These are phyloP conservation scores for Drosophila imparisetae DNA, from an alignment of 2,888 invertebrate species.

Conservation along the genomic window DNA sequence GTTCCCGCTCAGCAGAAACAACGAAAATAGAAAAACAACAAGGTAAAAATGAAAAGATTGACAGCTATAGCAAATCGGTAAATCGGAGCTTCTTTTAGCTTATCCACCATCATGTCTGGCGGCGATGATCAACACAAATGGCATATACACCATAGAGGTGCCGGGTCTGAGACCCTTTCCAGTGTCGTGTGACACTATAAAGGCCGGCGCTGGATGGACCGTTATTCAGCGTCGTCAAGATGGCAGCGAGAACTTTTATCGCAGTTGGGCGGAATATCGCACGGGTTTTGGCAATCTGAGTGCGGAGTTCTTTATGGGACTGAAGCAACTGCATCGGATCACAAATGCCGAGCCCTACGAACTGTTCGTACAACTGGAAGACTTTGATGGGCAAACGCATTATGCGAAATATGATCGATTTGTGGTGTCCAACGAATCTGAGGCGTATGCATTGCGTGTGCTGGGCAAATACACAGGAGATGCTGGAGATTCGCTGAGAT, in stretches of 20 bases:
- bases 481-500: slow-evolving; percentile 88
- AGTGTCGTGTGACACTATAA: slow-evolving; percentile 55
- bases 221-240: slow-evolving; percentile 89
- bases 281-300: slow-evolving; percentile 89
- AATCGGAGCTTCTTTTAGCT: background rate
- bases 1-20: background rate
- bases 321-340: slow-evolving; percentile 87
- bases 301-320: slow-evolving; percentile 89
- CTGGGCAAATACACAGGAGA: slow-evolving; percentile 88
- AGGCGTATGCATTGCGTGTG: slow-evolving; percentile 87
- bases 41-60: slow-evolving; percentile 13
- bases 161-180: slow-evolving; percentile 78
- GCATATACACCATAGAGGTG: slow-evolving; percentile 70
- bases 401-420: slow-evolving; percentile 88
- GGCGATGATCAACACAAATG: slow-evolving; percentile 62
- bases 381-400: slow-evolving; percentile 86
- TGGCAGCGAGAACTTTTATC: slow-evolving; percentile 88
- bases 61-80: background rate
- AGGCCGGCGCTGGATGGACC: slow-evolving; percentile 88
- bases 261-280: slow-evolving; percentile 88
- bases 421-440: slow-evolving; percentile 88
- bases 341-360: slow-evolving; percentile 85
- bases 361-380: slow-evolving; percentile 87
- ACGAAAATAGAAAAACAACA: background rate
- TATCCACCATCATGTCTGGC: slow-evolving; percentile 68